phyloP scores from a whole-genome alignment of 2,797 vertebrate genomes.

The Bradypodion pumilum region DNA sequence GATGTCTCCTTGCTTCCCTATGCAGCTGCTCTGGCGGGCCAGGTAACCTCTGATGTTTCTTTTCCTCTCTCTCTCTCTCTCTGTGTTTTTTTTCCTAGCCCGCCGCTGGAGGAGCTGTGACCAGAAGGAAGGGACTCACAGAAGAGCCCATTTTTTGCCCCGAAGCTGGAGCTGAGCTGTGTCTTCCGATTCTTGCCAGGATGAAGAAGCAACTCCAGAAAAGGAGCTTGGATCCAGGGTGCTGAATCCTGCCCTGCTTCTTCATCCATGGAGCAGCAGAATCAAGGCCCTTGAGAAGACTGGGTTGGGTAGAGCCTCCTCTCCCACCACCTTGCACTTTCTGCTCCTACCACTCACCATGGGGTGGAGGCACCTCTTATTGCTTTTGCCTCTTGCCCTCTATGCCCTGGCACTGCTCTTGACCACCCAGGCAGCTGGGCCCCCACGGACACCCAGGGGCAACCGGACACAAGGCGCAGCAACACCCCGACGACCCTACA shows the following conservation, averaged over 20 bases:
- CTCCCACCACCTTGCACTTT: background rate
- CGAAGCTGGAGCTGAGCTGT: conserved; percentile 47
- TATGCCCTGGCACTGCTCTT: conserved; percentile 67
- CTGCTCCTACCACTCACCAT: conserved; percentile 52
- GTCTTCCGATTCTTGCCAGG: conserved; percentile 48
- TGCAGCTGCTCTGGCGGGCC: conserved; percentile 39
- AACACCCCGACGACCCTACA: conserved; percentile 56
- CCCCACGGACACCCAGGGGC: conserved; percentile 66
- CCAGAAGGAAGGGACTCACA: conserved; percentile 49
- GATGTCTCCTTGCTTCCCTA: conserved; percentile 28
- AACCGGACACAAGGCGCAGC: conserved; percentile 69
- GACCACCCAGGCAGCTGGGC: conserved; percentile 65
- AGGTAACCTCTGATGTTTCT: conserved; percentile 45
- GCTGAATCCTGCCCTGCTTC: background rate
- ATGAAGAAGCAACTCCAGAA: conserved; percentile 45
- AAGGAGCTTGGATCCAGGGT: conserved; percentile 7
- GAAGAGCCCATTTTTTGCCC: conserved; percentile 47
- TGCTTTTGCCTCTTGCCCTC: conserved; percentile 67
- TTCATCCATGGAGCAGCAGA: conserved; percentile 55
- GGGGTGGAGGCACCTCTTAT: conserved; percentile 72
- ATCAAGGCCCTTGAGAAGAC: conserved; percentile 41
- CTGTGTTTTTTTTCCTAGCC: background rate
- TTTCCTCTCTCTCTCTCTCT: background rate
- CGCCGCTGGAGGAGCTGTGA: conserved; percentile 4
- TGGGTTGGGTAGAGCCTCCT: conserved; percentile 40